Base-by-base conservation (phyloP, 2,113 vertebrate species). In the Zosterops japonicus region DNA sequence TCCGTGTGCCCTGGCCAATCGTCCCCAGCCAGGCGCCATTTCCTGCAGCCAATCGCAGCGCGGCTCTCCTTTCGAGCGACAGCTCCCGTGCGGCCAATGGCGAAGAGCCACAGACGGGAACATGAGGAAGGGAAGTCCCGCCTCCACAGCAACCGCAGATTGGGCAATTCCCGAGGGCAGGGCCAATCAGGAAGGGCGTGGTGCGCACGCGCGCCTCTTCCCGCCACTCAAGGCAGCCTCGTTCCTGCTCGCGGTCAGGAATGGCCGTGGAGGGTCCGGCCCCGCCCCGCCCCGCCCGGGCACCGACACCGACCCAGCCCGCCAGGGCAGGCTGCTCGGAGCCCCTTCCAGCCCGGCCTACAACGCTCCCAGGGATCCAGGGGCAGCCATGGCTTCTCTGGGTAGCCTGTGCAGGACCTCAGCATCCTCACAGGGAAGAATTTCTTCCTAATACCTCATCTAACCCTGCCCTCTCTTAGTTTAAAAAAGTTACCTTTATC, bases 121-220 rank as follows among this genome's bases (percentile, higher is more conserved):
- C 83, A 53, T 6, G 4, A 3, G 13, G 4, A 4, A 0, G 2
- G 44, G 16, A 67, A 36, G 69, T 12, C 12, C 84, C 61, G 21
- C 46, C 77, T 29, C 2, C 2, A 1, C 0, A 1, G 4, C 5
- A 0, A 1, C 5, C 2, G 2, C 20, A 49, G 25, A 90, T 85
- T 87, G 87, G 89, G 18, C 20, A 5, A 2, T 0, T 14, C 5
- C 15, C 1, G 3, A 7, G 2, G 3, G 23, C 29, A 33, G 7
- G 12, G 19, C 47, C 55, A 89, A 89, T 82, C 10, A 50, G 33
- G 3, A 13, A 8, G 5, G 9, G 11, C 1, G 7, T 4, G 4
- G 15, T 1, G 44, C 44, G 36, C 60, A 24, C 4, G 60, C 68
- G 86, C 18, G 3, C 3, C 5, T 1, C 0, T 89, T 74, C 77